These are phyloP conservation scores for Didymodactylos carnosus DNA, from an alignment of 2,888 invertebrate species.

Conservation along the genomic window DNA sequence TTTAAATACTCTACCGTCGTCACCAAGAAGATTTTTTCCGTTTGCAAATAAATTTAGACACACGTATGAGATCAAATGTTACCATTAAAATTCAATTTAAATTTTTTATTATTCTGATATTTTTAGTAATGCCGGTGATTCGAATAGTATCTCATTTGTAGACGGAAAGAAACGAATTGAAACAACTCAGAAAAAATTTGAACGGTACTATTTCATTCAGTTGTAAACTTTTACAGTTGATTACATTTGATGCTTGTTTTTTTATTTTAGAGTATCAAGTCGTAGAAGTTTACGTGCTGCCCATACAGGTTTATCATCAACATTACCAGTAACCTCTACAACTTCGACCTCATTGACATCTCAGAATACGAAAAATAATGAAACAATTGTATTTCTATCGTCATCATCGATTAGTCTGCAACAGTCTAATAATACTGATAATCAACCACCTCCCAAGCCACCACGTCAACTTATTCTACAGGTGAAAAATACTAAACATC, in stretches of 20 bases:
- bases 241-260: background rate
- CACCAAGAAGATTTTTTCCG: background rate
- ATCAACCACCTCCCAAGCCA: background rate
- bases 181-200: too few species aligned
- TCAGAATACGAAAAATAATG: background rate
- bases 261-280: background rate
- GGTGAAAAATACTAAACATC: background rate
- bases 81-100: background rate
- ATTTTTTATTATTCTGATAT: background rate
- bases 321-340: background rate
- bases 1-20: background rate
- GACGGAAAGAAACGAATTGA: background rate
- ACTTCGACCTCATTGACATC: background rate
- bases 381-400: background rate
- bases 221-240: background rate
- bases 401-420: background rate
- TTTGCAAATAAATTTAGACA: background rate
- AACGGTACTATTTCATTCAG: background rate
- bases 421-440: background rate
- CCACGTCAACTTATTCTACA: background rate
- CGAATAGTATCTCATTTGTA: background rate
- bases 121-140: background rate
- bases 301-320: background rate
- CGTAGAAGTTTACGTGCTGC: background rate
- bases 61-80: too few species aligned